Conservation (phyloP, 2,888 invertebrate species). For the Anagyrus pseudococci region DNA sequence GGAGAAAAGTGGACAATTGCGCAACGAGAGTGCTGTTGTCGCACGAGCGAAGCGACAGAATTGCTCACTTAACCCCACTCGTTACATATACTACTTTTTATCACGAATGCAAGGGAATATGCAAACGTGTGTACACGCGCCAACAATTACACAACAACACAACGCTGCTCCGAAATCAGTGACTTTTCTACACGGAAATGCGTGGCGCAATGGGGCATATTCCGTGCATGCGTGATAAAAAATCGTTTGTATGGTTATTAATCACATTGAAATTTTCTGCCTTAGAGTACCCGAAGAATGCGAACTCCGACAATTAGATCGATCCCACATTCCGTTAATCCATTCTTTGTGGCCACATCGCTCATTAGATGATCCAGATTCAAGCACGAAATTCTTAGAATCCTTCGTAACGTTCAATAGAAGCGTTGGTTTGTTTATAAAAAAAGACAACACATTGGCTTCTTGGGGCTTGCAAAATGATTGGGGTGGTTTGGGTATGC, state of each 20-base stretch:
- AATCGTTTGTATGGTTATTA: background rate
- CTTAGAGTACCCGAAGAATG: conserved; percentile 53
- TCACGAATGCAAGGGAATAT: background rate
- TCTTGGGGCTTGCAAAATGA: conserved; percentile 58
- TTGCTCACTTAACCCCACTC: no score
- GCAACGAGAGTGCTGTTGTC: no score
- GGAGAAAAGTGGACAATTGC: background rate
- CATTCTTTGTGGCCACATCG: conserved; percentile 56
- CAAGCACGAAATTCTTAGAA: conserved; percentile 42
- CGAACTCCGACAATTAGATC: conserved; percentile 50
- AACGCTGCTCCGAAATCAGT: background rate
- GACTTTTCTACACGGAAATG: background rate
- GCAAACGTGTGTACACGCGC: background rate
- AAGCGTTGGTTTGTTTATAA: conserved; percentile 57
- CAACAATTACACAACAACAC: background rate
- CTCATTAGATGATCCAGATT: conserved; percentile 48
- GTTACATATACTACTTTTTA: no score
- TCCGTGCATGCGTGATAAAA: background rate
- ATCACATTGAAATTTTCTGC: background rate
- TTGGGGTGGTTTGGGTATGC: conserved; percentile 53
- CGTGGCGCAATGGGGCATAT: background rate
- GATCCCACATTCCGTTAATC: conserved; percentile 48
- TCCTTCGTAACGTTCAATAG: conserved; percentile 54
- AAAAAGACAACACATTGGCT: conserved; percentile 51
- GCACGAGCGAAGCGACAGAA: background rate